Evolutionary conservation across 2,797 vertebrate species (phyloP).

Genomic region (Australoheros facetus): DNA sequence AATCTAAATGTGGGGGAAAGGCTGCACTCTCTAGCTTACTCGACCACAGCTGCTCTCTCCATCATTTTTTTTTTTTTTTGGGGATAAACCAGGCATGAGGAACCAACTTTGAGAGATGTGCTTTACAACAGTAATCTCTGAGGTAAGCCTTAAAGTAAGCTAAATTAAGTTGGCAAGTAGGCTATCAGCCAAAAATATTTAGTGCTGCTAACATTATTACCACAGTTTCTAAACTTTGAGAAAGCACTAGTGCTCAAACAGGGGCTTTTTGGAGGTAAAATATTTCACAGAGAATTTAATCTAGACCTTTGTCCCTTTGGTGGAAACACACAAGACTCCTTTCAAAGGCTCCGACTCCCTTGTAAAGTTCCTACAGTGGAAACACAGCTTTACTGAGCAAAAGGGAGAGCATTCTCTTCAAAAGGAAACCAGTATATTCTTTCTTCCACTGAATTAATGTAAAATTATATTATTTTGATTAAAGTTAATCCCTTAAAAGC

Average conservation of each 20-base stretch:
- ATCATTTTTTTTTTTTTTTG: not conserved
- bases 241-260: not conserved
- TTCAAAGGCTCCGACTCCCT: not conserved
- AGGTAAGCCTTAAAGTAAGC: not conserved
- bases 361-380: not conserved
- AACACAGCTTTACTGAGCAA: conserved; percentile 26
- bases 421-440: conserved; percentile 23
- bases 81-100: not conserved
- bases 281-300: not conserved
- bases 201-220: not conserved
- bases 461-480: conserved; percentile 14
- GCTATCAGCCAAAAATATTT: not conserved
- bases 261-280: not conserved
- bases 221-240: not conserved
- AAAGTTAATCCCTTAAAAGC: conserved; percentile 45
- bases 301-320: not conserved
- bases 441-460: conserved; percentile 6
- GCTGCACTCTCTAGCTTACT: not conserved
- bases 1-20: not conserved
- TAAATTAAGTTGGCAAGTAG: not conserved
- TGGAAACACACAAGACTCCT: not conserved
- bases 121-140: not conserved
- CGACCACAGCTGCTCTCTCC: no score
- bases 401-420: conserved; percentile 51
- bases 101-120: not conserved